phyloP scores from a whole-genome alignment of 1,140 invertebrate genomes.

The Drosophila persimilis region DNA sequence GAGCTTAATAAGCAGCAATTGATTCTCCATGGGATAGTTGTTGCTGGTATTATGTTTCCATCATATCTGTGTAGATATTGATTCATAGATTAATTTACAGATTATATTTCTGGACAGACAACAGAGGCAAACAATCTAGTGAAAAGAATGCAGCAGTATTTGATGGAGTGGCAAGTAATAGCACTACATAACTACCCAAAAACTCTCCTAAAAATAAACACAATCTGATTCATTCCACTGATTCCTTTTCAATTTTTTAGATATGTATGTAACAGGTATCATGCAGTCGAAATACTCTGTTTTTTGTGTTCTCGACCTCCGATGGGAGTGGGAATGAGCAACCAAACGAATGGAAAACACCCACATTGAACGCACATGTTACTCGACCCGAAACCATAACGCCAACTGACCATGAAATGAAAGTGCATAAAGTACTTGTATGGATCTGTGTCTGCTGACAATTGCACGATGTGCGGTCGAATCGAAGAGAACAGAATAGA shows the following conservation, averaged over 20 bases:
- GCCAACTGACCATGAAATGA: conserved; percentile 78
- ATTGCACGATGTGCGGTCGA: conserved; percentile 76
- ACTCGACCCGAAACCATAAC: conserved; percentile 64
- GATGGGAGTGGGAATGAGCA: neutral
- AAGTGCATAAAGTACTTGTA: conserved; percentile 77
- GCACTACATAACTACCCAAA: no score
- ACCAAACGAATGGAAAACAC: neutral
- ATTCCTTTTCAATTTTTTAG: no score
- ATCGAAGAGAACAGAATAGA: conserved; percentile 48
- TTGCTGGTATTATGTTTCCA: no score
- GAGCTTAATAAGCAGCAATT: conserved; percentile 34
- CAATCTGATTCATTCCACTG: no score
- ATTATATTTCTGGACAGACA: neutral
- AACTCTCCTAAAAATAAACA: no score
- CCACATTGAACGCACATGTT: conserved; percentile 65
- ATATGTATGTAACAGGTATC: no score
- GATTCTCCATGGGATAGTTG: conserved; percentile 9
- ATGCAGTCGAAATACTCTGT: neutral
- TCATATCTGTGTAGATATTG: no score
- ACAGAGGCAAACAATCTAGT: no score
- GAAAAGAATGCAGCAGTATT: no score
- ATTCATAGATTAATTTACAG: no score
- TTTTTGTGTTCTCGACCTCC: neutral
- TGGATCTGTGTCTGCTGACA: conserved; percentile 52
- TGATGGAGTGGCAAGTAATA: no score